Evolutionary conservation across 1,140 invertebrate species (phyloP).

Genomic region (Drosophila punjabiensis): DNA sequence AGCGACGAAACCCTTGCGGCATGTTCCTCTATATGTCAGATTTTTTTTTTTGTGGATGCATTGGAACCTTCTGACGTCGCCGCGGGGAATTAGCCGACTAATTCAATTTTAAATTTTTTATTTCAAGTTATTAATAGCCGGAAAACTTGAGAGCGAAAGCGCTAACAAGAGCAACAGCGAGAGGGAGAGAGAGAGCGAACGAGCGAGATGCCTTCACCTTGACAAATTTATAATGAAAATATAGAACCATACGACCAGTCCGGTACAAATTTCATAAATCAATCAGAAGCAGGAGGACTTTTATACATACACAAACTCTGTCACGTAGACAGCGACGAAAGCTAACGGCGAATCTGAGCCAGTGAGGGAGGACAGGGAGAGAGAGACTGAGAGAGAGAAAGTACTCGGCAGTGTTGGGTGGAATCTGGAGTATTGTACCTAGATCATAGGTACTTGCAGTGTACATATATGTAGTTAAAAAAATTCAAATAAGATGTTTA

Average conservation of each 20-base stretch:
- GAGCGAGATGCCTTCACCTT: slow-evolving; percentile 49
- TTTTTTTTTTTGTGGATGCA: not conserved
- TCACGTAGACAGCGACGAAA: slow-evolving; percentile 41
- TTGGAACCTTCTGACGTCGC: slow-evolving; percentile 41
- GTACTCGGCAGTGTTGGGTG: not conserved
- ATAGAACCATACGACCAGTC: slow-evolving; percentile 36
- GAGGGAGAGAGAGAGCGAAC: not conserved
- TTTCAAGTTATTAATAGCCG: slow-evolving; percentile 40
- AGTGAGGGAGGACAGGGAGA: not conserved
- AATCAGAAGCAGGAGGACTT: slow-evolving; percentile 48
- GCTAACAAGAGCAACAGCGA: not conserved
- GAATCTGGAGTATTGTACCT: slow-evolving; percentile 2
- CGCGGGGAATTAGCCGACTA: slow-evolving; percentile 25
- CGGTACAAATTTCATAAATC: slow-evolving; percentile 57
- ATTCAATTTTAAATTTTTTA: slow-evolving; percentile 43
- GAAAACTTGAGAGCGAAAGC: slow-evolving; percentile 1
- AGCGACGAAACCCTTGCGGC: not conserved
- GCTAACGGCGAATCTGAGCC: slow-evolving; percentile 9
- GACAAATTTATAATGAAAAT: slow-evolving; percentile 50
- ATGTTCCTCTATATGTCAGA: not conserved
- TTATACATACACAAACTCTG: slow-evolving; percentile 40
- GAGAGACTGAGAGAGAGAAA: not conserved
- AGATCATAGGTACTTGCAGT: not conserved
- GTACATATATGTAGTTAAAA: not conserved
- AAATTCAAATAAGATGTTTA: not conserved